phyloP scores from a whole-genome alignment of 2,797 vertebrate species.

The Erithacus rubecula region DNA sequence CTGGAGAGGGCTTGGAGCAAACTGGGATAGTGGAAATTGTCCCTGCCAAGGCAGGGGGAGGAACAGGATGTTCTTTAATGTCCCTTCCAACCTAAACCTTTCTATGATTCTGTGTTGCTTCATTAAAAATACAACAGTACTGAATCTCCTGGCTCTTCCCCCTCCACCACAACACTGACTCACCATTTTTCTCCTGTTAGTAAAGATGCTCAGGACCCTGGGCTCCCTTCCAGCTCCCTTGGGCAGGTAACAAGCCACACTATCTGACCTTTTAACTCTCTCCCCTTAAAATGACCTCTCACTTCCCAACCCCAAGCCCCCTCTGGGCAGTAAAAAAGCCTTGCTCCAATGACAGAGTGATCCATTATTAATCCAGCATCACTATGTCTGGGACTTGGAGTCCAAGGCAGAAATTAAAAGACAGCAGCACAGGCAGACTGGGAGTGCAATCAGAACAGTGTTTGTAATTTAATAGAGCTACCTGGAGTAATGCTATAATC shows the following conservation, averaged over 20 bases:
- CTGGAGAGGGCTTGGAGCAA: fast-evolving
- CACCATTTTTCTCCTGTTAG: not conserved
- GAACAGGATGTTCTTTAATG: not conserved
- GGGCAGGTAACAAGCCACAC: not conserved
- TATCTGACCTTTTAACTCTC: not conserved
- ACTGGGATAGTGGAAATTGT: not conserved
- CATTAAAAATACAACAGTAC: not conserved
- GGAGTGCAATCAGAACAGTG: not conserved
- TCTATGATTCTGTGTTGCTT: not conserved
- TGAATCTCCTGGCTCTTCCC: not conserved
- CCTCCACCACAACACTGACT: not conserved
- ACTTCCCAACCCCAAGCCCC: not conserved
- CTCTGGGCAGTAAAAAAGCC: not conserved
- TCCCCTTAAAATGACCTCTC: not conserved
- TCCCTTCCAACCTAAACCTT: not conserved
- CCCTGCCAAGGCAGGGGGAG: fast-evolving
- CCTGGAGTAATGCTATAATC: constrained; percentile 35
- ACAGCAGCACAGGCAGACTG: not conserved
- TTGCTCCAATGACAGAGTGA: not conserved
- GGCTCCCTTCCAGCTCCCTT: not conserved
- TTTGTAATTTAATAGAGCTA: constrained; percentile 48
- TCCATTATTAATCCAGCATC: constrained; percentile 48
- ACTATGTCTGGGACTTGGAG: not conserved
- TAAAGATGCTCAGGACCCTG: not conserved
- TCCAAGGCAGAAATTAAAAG: constrained; percentile 46